These are phyloP conservation scores for Dryobates pubescens DNA, from an alignment of 2,797 vertebrate species.

Conservation along the genomic window DNA sequence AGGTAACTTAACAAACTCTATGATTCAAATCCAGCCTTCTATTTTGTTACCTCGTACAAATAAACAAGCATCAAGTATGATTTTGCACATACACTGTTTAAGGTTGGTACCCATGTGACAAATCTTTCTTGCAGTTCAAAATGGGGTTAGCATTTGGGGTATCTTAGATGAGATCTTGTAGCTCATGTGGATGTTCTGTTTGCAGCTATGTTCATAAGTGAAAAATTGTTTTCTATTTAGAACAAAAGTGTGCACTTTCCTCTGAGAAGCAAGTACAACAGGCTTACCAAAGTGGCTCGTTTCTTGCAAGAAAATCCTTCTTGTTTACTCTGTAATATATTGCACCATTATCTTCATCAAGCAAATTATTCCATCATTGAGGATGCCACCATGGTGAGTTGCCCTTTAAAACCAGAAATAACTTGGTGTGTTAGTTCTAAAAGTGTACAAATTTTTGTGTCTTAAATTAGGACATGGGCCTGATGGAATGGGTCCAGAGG, in stretches of 20 bases:
- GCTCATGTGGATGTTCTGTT: accelerated
- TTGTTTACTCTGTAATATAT: constrained; percentile 95
- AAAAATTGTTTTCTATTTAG: constrained; percentile 75
- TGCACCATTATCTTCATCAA: constrained; percentile 96
- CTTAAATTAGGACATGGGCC: background rate
- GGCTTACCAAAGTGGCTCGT: constrained; percentile 92
- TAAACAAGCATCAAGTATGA: background rate
- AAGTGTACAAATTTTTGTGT: background rate
- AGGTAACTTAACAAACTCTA: background rate
- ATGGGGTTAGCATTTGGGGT: background rate
- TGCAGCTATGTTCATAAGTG: background rate
- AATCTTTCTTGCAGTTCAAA: background rate
- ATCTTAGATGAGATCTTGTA: background rate
- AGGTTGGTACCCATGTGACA: background rate
- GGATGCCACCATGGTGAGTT: constrained; percentile 95
- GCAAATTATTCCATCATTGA: constrained; percentile 95
- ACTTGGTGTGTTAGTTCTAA: background rate
- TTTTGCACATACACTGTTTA: background rate
- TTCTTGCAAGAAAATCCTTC: constrained; percentile 98
- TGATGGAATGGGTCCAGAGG: too few species aligned
- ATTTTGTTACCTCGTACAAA: background rate
- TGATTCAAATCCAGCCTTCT: background rate
- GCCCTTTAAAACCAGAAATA: background rate
- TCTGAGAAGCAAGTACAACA: constrained; percentile 96
- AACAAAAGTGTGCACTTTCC: constrained; percentile 98